Evolutionary conservation across 2,113 vertebrate species (phyloP).

Genomic region (Agapornis roseicollis): DNA sequence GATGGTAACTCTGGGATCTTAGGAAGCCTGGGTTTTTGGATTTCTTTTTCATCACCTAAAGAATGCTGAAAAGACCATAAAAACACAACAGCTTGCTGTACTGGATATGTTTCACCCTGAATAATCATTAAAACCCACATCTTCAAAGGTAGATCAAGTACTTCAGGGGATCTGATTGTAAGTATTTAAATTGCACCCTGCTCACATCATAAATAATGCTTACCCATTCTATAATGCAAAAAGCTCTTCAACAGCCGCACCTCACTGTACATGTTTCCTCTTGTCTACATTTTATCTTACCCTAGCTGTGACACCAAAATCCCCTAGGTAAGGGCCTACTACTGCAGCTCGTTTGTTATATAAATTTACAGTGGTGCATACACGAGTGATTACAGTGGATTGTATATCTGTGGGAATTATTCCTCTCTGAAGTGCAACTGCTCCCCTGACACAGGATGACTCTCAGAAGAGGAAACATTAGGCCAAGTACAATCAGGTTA

Average conservation of each 20-base stretch:
- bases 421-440: background rate
- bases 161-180: background rate
- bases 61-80: background rate
- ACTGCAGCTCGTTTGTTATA: accelerated
- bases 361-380: background rate
- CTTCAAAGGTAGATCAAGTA: background rate
- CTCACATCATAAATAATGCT: background rate
- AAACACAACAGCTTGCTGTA: background rate
- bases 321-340: background rate
- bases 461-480: background rate
- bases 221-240: background rate
- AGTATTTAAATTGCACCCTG: background rate
- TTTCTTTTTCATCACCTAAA: background rate
- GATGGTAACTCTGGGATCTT: background rate
- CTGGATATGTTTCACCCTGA: background rate
- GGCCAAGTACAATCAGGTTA: background rate
- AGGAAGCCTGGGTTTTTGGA: background rate
- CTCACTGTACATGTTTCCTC: background rate
- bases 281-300: background rate
- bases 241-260: background rate
- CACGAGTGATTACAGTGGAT: background rate
- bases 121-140: background rate
- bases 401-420: background rate
- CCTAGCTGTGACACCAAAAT: background rate
- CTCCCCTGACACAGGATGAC: background rate